Evolutionary conservation across 1,140 invertebrate genomes (phyloP).

Genomic region (Diploscapter pachys): DNA sequence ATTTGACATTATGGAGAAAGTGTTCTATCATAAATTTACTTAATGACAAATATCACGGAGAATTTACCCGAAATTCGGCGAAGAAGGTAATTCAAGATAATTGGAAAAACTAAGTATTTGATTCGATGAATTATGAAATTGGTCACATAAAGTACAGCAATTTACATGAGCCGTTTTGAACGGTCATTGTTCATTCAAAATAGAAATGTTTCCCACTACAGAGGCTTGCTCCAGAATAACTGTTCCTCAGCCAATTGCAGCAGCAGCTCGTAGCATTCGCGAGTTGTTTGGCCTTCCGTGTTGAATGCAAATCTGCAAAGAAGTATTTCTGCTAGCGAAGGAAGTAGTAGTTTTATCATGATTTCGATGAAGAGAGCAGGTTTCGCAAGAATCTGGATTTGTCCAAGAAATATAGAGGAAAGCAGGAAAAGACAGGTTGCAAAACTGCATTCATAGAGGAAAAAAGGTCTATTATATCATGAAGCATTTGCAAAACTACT

Average conservation of each 20-base stretch:
- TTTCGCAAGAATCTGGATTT: background rate
- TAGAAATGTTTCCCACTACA: background rate
- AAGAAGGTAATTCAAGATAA: no score
- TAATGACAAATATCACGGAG: no score
- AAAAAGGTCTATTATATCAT: background rate
- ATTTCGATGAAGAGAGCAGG: background rate
- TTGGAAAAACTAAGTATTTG: no score
- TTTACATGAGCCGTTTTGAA: no score
- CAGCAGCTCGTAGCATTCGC: slow-evolving; percentile 8
- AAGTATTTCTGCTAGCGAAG: background rate
- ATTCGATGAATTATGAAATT: no score
- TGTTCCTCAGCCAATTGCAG: slow-evolving; percentile 10
- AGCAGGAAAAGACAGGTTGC: background rate
- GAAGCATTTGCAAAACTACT: background rate
- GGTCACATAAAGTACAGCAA: no score
- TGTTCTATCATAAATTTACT: no score
- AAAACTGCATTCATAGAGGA: background rate
- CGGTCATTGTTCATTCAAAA: background rate
- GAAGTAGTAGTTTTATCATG: background rate
- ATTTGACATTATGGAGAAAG: no score
- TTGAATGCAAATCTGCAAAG: slow-evolving; percentile 11
- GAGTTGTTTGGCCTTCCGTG: background rate
- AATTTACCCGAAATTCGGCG: no score
- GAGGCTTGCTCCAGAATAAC: background rate
- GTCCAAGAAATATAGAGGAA: background rate